Conservation (phyloP, 2,888 invertebrate species). For the Eustalomyia histrio region DNA sequence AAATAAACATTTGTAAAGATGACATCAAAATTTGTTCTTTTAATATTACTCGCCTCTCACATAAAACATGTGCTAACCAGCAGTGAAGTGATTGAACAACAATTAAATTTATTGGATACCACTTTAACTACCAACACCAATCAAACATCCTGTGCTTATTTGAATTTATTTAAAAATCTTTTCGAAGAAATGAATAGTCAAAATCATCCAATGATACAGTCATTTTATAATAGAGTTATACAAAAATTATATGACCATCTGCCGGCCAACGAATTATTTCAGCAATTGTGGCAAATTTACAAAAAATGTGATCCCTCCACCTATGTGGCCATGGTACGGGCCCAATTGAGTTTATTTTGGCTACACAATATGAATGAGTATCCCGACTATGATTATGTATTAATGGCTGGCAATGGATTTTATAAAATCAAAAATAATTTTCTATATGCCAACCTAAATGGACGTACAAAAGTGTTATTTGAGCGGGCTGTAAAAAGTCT, state of each 20-base stretch:
- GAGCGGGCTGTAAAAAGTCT: slow-evolving; percentile 42
- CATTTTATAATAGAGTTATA: slow-evolving; percentile 46
- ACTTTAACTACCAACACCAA: neutral
- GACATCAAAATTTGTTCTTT: slow-evolving; percentile 49
- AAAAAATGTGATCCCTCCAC: slow-evolving; percentile 42
- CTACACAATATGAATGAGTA: slow-evolving; percentile 56
- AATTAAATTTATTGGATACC: neutral
- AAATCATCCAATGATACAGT: slow-evolving; percentile 52
- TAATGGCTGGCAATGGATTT: slow-evolving; percentile 53
- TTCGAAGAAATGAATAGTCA: slow-evolving; percentile 58
- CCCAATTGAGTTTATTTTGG: slow-evolving; percentile 54
- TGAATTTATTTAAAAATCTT: slow-evolving; percentile 49
- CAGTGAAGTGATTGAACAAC: neutral
- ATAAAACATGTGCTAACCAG: slow-evolving; percentile 15
- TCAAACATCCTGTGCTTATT: slow-evolving; percentile 21
- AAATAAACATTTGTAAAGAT: slow-evolving; percentile 58
- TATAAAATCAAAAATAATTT: slow-evolving; percentile 49
- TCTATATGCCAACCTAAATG: slow-evolving; percentile 15
- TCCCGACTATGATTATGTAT: slow-evolving; percentile 46
- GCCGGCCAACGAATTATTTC: slow-evolving; percentile 31
- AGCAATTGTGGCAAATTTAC: slow-evolving; percentile 49
- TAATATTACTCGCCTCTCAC: slow-evolving; percentile 2
- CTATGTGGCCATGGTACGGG: slow-evolving; percentile 47
- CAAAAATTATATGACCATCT: slow-evolving; percentile 41
- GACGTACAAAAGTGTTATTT: slow-evolving; percentile 32